Conservation (phyloP, 2,797 vertebrate species). For the Chrosomus eos region DNA sequence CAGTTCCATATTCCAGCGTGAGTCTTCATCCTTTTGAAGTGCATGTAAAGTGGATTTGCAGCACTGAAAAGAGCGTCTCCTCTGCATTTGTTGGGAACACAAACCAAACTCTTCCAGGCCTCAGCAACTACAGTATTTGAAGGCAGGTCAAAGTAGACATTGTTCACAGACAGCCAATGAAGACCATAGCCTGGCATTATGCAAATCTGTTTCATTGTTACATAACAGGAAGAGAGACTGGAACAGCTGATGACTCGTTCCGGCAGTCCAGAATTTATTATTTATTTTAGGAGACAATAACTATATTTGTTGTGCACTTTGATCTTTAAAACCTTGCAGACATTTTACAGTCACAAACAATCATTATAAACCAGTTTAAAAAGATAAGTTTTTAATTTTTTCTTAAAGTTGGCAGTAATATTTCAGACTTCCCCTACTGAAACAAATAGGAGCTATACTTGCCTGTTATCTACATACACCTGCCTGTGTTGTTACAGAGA, state of each 20-base stretch:
- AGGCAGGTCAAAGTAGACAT: too few species aligned
- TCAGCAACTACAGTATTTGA: too few species aligned
- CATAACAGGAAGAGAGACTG: not conserved
- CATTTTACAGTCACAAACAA: not conserved
- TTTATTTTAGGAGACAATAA: not conserved
- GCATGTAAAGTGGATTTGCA: not conserved
- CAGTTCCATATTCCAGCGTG: not conserved
- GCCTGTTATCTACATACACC: not conserved
- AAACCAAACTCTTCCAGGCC: too few species aligned
- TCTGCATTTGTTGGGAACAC: not conserved
- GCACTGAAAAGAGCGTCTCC: too few species aligned
- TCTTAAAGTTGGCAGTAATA: not conserved
- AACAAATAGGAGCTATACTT: not conserved
- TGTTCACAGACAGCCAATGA: too few species aligned
- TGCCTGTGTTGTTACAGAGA: not conserved
- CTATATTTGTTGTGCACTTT: not conserved
- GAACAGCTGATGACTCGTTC: not conserved
- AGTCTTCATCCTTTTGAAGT: not conserved
- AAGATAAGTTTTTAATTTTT: not conserved
- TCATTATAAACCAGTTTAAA: not conserved
- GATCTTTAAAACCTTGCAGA: not conserved
- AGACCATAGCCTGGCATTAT: too few species aligned
- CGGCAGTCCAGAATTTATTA: not conserved
- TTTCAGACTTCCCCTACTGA: not conserved
- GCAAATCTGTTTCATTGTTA: not conserved